A percentile compares a stretch with the other conserved stretches of the same genome.
Evolutionary conservation across 2,113 vertebrate species (phyloP).

Genomic region (Zosterops hypoxanthus): DNA sequence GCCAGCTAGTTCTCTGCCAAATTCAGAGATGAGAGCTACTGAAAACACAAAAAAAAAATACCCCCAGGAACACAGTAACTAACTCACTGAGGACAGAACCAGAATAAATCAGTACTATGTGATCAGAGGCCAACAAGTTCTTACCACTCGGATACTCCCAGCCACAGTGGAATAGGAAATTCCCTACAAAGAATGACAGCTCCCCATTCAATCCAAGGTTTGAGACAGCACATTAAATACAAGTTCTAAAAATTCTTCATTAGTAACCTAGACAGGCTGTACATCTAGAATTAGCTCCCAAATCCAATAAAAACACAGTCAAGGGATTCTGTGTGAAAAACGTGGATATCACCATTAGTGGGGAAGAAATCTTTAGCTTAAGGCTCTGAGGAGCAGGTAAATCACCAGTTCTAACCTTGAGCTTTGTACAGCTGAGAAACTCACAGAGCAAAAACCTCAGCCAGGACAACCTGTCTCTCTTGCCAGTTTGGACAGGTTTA

Average conservation of each 20-base stretch:
- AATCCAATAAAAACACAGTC: not conserved
- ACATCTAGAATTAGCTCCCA: not conserved
- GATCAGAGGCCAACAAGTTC: conserved; percentile 29
- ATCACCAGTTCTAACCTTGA: not conserved
- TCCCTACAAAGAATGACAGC: conserved; percentile 55
- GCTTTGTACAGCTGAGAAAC: not conserved
- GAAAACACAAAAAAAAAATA: not conserved
- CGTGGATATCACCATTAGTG: accelerated
- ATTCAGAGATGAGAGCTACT: not conserved
- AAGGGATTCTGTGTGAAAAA: not conserved
- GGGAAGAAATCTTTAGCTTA: not conserved
- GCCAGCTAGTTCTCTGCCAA: not conserved
- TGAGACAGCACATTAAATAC: not conserved
- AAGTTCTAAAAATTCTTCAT: not conserved
- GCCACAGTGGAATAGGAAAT: conserved; percentile 45
- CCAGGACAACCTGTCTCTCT: not conserved
- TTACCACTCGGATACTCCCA: conserved; percentile 39
- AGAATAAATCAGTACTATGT: not conserved
- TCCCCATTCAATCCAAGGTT: not conserved
- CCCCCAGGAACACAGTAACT: conserved; percentile 37
- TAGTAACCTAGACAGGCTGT: not conserved
- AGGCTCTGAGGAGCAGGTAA: not conserved
- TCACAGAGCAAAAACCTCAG: not conserved
- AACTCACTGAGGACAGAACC: not conserved
- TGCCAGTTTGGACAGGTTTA: not conserved